A percentile compares a stretch with the other conserved stretches of the same genome.
These are phyloP conservation scores for Molossus molossus DNA, from an alignment of 2,797 vertebrate genomes.

Conservation along the genomic window DNA sequence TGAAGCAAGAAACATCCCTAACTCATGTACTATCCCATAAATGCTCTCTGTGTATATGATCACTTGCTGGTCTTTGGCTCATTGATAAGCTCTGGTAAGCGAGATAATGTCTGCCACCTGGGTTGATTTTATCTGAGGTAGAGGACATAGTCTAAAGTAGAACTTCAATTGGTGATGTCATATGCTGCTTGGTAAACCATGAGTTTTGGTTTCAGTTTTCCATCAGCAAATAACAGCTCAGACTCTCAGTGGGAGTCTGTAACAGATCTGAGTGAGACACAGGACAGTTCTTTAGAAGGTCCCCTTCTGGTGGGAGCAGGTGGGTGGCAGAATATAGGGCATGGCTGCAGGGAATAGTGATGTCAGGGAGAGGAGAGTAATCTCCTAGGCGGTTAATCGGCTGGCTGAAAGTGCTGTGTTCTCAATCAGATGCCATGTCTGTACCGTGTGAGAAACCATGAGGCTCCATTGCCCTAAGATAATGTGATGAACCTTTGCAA, in stretches of 20 bases:
- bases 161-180: background rate
- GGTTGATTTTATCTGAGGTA: background rate
- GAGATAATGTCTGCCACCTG: background rate
- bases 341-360: background rate
- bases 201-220: background rate
- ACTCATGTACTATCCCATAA: background rate
- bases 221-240: conserved; percentile 25
- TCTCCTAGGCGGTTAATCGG: background rate
- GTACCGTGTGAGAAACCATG: background rate
- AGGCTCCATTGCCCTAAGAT: background rate
- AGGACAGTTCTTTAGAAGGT: background rate
- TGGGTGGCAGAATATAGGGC: background rate
- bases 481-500: background rate
- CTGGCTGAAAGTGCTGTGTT: background rate
- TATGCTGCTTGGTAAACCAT: background rate
- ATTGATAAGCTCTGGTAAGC: background rate
- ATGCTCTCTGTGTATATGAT: background rate
- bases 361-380: background rate
- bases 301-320: background rate
- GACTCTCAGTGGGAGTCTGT: conserved; percentile 37
- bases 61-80: background rate
- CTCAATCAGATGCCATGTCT: background rate
- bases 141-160: background rate
- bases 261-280: background rate
- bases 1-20: background rate